These are phyloP conservation scores for Caenorhabditis virilis DNA, from an alignment of 2,888 invertebrate species.

Conservation along the genomic window DNA sequence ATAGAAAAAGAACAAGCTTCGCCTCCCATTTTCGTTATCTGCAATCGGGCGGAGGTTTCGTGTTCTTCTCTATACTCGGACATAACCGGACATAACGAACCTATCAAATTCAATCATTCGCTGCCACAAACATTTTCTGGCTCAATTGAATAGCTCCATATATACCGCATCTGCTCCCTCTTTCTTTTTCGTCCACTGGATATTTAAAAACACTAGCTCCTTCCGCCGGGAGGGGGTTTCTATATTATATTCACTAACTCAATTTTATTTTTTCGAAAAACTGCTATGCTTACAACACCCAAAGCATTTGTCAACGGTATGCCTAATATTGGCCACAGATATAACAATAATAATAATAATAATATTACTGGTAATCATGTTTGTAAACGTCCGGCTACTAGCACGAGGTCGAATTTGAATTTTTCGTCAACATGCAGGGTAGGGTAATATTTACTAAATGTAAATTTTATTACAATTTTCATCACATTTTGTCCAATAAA, in stretches of 20 bases:
- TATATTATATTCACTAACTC: not conserved
- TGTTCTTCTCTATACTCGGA: too few relatives aligned
- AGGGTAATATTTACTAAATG: too few relatives aligned
- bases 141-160: not conserved
- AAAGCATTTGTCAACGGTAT: not conserved
- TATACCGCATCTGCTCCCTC: not conserved
- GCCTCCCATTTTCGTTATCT: too few relatives aligned
- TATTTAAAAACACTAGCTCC: too few relatives aligned
- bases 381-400: not conserved
- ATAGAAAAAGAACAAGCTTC: too few relatives aligned
- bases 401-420: not conserved
- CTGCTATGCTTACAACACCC: not conserved
- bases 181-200: too few relatives aligned
- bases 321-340: not conserved
- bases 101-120: conserved; percentile 40
- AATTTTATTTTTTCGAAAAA: not conserved
- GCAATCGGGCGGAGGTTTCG: too few relatives aligned
- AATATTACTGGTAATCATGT: not conserved
- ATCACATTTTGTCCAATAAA: too few relatives aligned
- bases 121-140: not conserved
- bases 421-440: too few relatives aligned
- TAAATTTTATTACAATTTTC: too few relatives aligned
- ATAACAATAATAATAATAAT: not conserved
- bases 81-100: conserved; percentile 17
- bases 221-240: too few relatives aligned